Evolutionary conservation across 2,888 invertebrate species (phyloP).

Genomic region (Drosophila emarginata): DNA sequence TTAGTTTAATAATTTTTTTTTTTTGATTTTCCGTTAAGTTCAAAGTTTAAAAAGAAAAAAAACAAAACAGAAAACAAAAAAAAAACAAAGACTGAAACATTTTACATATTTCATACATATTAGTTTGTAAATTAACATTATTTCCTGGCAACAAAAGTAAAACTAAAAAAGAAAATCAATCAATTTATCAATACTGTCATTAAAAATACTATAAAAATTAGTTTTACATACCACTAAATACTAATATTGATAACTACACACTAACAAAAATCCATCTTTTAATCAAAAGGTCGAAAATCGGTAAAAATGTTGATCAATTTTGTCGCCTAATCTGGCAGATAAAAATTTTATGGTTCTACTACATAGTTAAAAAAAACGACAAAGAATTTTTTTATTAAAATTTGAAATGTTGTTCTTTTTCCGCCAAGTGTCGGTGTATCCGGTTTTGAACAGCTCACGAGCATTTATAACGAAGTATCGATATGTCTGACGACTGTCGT

Average conservation of each 20-base stretch:
- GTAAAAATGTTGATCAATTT: neutral
- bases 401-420: neutral
- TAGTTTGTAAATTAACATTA: slow-evolving; percentile 1
- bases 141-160: neutral
- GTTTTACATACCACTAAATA: slow-evolving; percentile 4
- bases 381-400: neutral
- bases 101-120: slow-evolving; percentile 46
- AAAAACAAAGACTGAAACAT: slow-evolving; percentile 62
- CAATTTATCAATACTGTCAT: neutral
- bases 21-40: neutral
- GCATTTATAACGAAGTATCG: neutral
- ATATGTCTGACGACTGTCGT: neutral
- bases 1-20: slow-evolving; percentile 1
- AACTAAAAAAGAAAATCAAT: neutral
- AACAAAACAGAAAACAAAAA: neutral
- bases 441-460: neutral
- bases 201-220: neutral
- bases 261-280: neutral
- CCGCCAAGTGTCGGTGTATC: neutral
- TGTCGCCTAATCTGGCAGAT: neutral
- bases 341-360: no score
- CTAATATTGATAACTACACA: slow-evolving; percentile 2
- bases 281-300: neutral
- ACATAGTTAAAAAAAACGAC: no score
- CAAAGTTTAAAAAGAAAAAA: neutral